Base-by-base conservation (phyloP, 2,113 vertebrate genomes). In the Eudyptes chrysolophus region DNA sequence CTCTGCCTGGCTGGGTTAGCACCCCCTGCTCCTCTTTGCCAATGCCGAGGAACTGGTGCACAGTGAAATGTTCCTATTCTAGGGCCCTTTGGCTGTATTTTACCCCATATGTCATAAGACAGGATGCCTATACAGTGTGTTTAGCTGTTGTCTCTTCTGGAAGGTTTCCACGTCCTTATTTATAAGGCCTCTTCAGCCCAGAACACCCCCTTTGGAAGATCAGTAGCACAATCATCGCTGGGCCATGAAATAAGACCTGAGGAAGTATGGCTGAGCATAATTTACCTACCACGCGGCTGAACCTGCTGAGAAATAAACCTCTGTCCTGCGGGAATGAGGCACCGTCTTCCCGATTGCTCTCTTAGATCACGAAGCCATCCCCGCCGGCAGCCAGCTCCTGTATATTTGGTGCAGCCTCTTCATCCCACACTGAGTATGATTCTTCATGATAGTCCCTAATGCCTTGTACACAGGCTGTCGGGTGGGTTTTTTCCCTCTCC, bases 121-220 rank as follows among this genome's bases (percentile, higher is more conserved):
- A 4, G 78, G 78, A 25, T 15, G 9, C 26, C 49, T 72, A 16
- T 7, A 16, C 0, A 3, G 15, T 2, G 7, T 3, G 25, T n/a
- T 78, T 34, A 26, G 40, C 88, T 70, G 4, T 70, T 75, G 83
- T 69, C 72, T 55, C 87, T 38, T 60, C 87, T 18, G 60, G 82
- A 82, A 94, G 30, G 26, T 48, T 90, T 27, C 77, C 81, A 29
- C 5, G 0, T 29, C 78, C 49, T 87, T 54, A 27, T 84, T 94
- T 86, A 76, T 7, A 15, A 14, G 15, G 25, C 2, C 8, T 64
- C n/a, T 86, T 79, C 94, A 36, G 62, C 58, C 6, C 10, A 27
- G 79, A 90, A 84, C 72, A 76, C 26, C 52, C 76, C 62, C 79
- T 80, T 52, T 65, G 94, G 94, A 81, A 84, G 62, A 40, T 42